Evolutionary conservation across 2,113 vertebrate species (phyloP).

Genomic region (Takifugu flavidus): DNA sequence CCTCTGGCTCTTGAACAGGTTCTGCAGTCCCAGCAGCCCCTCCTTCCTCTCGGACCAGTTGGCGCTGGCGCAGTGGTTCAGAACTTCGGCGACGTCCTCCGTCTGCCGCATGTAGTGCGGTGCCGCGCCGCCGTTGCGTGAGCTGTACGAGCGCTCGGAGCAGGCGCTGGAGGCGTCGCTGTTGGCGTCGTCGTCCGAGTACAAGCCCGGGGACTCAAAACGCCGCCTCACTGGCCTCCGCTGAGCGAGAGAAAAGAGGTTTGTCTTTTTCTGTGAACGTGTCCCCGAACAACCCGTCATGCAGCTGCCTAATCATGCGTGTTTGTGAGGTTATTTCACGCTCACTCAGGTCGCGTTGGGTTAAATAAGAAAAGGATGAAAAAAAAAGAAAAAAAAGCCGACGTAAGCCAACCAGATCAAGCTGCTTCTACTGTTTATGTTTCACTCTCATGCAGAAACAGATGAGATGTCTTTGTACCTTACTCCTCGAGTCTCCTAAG

Average conservation of each 20-base stretch:
- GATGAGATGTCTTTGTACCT: constrained; percentile 80
- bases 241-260: constrained; percentile 60
- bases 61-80: constrained; percentile 97
- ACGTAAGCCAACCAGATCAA: neutral
- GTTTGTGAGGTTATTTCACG: neutral
- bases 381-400: neutral
- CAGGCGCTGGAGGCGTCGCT: constrained; percentile 95
- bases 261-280: neutral
- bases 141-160: constrained; percentile 93
- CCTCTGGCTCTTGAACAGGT: constrained; percentile 93
- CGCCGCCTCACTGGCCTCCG: constrained; percentile 88
- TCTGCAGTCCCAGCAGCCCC: constrained; percentile 93
- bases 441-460: constrained; percentile 47
- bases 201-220: constrained; percentile 95
- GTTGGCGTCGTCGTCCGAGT: constrained; percentile 96
- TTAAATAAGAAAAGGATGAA: neutral
- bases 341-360: neutral
- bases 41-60: constrained; percentile 99
- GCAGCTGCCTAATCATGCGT: neutral
- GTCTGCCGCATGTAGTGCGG: constrained; percentile 94
- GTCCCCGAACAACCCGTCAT: neutral
- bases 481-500: constrained; percentile 99
- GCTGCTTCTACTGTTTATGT: neutral
- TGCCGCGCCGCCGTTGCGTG: constrained; percentile 87
- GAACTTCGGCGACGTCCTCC: constrained; percentile 93